Conservation (phyloP, 1,140 invertebrate genomes). For the Drosophila sulfurigaster region DNA sequence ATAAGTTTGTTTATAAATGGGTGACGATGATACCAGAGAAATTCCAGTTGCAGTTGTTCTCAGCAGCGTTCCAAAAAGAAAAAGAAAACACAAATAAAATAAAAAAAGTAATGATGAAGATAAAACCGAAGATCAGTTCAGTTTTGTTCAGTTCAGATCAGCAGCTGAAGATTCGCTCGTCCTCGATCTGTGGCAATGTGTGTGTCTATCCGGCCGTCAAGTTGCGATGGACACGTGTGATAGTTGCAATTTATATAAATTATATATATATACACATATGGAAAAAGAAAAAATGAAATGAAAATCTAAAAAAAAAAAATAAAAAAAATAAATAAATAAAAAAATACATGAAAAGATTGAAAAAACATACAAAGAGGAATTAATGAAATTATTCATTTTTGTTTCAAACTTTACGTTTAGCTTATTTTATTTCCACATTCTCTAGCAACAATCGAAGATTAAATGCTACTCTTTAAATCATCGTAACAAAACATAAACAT, state of each 20-base stretch:
- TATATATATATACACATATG: constrained; percentile 73
- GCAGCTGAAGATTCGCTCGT: constrained; percentile 68
- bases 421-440: constrained; percentile 62
- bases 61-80: constrained; percentile 71
- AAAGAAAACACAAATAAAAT: constrained; percentile 35
- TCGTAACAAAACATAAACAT: constrained; percentile 42
- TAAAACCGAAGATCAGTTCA: constrained; percentile 36
- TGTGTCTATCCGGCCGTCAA: constrained; percentile 62
- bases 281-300: constrained; percentile 45
- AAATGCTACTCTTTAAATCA: constrained; percentile 69
- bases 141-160: constrained; percentile 56
- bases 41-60: constrained; percentile 82
- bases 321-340: constrained; percentile 36
- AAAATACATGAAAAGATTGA: background rate
- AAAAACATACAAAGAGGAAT: constrained; percentile 32
- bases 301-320: constrained; percentile 44
- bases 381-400: constrained; percentile 61
- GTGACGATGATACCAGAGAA: constrained; percentile 51
- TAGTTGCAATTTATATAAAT: constrained; percentile 84
- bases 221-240: constrained; percentile 73
- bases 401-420: constrained; percentile 53
- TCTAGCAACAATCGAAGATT: constrained; percentile 80
- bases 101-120: constrained; percentile 19
- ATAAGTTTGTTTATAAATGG: constrained; percentile 62
- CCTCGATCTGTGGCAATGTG: constrained; percentile 74